Conservation (phyloP, 2,888 invertebrate genomes). For the Nemotelus pantherinus region DNA sequence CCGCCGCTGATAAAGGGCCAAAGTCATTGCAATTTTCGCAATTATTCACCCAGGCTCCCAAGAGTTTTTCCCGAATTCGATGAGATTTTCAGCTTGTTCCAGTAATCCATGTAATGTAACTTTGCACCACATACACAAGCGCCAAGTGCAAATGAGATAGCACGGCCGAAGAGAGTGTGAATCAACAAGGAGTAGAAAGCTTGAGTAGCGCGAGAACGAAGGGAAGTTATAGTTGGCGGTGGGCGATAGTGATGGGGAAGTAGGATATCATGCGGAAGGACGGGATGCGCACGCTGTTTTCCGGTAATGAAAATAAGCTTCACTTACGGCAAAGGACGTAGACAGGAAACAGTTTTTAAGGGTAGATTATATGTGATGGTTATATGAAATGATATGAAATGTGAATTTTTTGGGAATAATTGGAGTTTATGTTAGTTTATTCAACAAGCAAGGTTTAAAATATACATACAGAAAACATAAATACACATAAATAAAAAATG, state of each 20-base stretch:
- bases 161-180: neutral
- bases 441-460: too few species aligned
- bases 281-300: conserved; percentile 22
- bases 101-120: conserved; percentile 31
- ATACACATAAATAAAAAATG: too few species aligned
- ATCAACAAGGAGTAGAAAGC: conserved; percentile 18
- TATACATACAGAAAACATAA: too few species aligned
- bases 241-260: neutral
- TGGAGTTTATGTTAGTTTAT: too few species aligned
- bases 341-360: conserved; percentile 3
- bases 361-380: neutral
- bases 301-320: conserved; percentile 15
- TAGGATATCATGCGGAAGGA: neutral
- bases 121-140: conserved; percentile 15
- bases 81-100: conserved; percentile 39
- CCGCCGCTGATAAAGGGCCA: conserved; percentile 30
- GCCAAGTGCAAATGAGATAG: conserved; percentile 19
- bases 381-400: too few species aligned
- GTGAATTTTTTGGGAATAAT: too few species aligned
- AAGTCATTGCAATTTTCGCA: conserved; percentile 38
- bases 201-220: conserved; percentile 7
- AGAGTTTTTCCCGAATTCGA: conserved; percentile 31
- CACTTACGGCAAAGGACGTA: conserved; percentile 11
- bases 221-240: neutral
- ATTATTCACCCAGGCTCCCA: conserved; percentile 36